These are phyloP conservation scores for Papilio gigon DNA, from an alignment of 2,888 invertebrate genomes.

Conservation along the genomic window DNA sequence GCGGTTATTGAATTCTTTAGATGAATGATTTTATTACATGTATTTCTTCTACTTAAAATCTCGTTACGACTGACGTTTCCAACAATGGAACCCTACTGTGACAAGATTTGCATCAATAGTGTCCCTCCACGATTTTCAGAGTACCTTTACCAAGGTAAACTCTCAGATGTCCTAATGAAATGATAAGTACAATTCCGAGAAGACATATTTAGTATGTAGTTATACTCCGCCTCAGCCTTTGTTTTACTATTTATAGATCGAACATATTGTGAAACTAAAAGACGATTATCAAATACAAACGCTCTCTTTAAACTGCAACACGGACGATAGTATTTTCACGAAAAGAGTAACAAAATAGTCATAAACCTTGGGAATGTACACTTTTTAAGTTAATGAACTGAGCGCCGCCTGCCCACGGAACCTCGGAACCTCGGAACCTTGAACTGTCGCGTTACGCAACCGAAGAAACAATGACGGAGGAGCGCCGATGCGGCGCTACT, in stretches of 20 bases:
- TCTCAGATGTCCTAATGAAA: too few species aligned
- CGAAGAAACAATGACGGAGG: constrained; percentile 3
- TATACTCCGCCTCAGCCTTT: too few species aligned
- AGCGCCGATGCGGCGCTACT: constrained; percentile 23
- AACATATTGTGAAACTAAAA: too few species aligned
- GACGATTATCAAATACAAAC: too few species aligned
- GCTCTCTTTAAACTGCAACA: too few species aligned
- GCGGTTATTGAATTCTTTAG: not conserved
- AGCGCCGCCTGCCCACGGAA: not conserved
- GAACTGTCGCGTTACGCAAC: constrained; percentile 49
- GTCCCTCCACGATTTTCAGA: not conserved
- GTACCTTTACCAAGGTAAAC: not conserved
- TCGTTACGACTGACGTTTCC: not conserved
- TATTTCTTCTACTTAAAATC: not conserved
- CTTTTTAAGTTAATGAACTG: not conserved
- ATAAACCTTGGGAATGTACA: not conserved
- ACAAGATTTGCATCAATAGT: not conserved
- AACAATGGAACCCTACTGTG: constrained; percentile 9
- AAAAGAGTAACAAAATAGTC: not conserved
- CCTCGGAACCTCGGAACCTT: constrained; percentile 45
- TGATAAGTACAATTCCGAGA: too few species aligned
- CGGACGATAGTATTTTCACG: not conserved
- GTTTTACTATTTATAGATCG: too few species aligned
- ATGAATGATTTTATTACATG: not conserved
- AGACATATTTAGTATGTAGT: too few species aligned